These are phyloP conservation scores for Platypus cylindrus DNA, from an alignment of 2,888 invertebrate genomes.

Conservation along the genomic window DNA sequence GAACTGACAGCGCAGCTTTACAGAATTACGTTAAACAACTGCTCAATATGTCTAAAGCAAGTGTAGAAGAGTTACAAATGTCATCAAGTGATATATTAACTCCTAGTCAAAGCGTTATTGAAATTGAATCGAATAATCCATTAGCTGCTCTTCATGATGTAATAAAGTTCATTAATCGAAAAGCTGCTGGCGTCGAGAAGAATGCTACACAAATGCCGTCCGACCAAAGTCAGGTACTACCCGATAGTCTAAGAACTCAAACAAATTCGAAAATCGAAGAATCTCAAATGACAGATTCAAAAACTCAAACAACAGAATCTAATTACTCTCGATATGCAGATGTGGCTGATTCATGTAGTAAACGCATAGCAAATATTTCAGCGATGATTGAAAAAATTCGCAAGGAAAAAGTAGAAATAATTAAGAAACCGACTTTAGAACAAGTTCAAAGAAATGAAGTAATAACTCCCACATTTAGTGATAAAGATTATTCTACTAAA, in stretches of 20 bases:
- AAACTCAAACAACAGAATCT: slow-evolving; percentile 10
- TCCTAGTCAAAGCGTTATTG: slow-evolving; percentile 37
- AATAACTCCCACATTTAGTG: slow-evolving; percentile 8
- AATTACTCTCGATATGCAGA: slow-evolving; percentile 33
- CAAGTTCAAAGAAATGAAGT: neutral
- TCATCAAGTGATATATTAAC: slow-evolving; percentile 37
- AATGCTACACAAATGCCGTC: slow-evolving; percentile 19
- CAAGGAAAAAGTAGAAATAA: slow-evolving; percentile 40
- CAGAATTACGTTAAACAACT: slow-evolving; percentile 38
- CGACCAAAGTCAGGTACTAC: slow-evolving; percentile 6
- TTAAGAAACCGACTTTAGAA: slow-evolving; percentile 23
- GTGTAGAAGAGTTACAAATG: slow-evolving; percentile 37
- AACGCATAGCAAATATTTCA: slow-evolving; percentile 43
- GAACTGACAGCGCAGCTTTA: slow-evolving; percentile 5
- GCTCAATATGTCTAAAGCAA: slow-evolving; percentile 38
- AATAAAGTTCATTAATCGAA: slow-evolving; percentile 22
- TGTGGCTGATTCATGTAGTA: slow-evolving; percentile 41
- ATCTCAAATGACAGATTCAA: too few relatives aligned
- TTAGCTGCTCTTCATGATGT: slow-evolving; percentile 16
- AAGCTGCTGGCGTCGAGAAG: slow-evolving; percentile 19
- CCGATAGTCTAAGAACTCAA: slow-evolving; percentile 3
- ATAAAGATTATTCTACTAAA: slow-evolving; percentile 26
- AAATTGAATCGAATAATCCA: slow-evolving; percentile 32
- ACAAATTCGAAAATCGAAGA: too few relatives aligned
- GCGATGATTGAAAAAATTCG: slow-evolving; percentile 45